A percentile compares a stretch with the other conserved stretches of the same genome.
These are phyloP conservation scores for Chunga burmeisteri DNA, from an alignment of 2,113 vertebrate species.

Conservation along the genomic window DNA sequence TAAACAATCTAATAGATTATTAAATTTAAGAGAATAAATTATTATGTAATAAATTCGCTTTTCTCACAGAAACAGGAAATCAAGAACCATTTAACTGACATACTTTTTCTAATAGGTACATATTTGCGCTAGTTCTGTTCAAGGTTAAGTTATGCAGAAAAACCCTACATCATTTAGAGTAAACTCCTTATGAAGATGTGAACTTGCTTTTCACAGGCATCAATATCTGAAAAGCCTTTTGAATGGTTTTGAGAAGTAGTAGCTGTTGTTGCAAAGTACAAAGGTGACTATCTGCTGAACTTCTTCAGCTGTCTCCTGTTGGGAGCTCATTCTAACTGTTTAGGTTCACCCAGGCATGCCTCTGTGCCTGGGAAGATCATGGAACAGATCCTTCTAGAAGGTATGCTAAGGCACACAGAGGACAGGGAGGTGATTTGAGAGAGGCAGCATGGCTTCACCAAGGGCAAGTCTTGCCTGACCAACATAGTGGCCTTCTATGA, in stretches of 20 bases:
- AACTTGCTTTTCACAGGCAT: neutral
- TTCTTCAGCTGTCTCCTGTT: neutral
- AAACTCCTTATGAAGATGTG: neutral
- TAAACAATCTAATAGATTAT: neutral
- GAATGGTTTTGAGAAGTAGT: neutral
- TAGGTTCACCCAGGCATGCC: neutral
- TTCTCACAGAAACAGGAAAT: neutral
- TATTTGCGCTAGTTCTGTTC: neutral
- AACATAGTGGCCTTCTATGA: too few species aligned
- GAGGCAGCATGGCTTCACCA: too few species aligned
- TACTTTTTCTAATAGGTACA: neutral
- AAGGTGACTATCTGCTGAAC: neutral
- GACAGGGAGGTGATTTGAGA: too few species aligned
- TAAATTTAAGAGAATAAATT: neutral
- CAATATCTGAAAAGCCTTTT: neutral
- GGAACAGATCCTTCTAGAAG: too few species aligned
- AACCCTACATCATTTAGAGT: neutral
- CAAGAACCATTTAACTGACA: neutral
- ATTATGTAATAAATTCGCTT: neutral
- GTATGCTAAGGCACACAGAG: too few species aligned
- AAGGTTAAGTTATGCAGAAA: neutral
- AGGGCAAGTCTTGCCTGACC: too few species aligned
- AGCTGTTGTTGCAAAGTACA: neutral
- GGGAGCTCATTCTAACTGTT: neutral
- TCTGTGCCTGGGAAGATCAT: too few species aligned